A percentile compares a stretch with the other conserved stretches of the same genome.
Conservation (phyloP, 2,797 vertebrate species). For the Mormyrus proboscirostris region DNA sequence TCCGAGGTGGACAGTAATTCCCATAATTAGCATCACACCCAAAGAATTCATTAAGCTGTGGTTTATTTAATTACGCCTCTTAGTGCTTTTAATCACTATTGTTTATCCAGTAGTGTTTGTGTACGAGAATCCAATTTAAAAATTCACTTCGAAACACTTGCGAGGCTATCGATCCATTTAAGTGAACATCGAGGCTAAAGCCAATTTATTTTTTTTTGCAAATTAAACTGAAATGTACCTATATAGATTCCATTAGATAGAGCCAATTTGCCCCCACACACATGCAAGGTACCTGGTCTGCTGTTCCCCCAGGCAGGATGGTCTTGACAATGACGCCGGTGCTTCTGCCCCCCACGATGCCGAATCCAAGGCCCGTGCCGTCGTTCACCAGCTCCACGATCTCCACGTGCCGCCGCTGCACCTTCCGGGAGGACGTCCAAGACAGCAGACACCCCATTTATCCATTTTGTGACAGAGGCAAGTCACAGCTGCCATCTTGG, state of each 20-base stretch:
- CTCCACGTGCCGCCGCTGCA: conserved; percentile 87
- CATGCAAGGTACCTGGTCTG: conserved; percentile 75
- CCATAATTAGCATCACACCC: neutral
- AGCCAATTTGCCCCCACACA: neutral
- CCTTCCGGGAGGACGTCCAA: conserved; percentile 36
- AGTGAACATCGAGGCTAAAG: neutral
- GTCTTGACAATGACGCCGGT: conserved; percentile 96
- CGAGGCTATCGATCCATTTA: neutral
- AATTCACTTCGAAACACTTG: neutral
- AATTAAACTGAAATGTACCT: neutral
- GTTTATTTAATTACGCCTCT: neutral
- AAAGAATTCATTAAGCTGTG: neutral
- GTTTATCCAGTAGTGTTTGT: neutral
- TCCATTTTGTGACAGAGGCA: neutral
- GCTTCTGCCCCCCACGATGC: conserved; percentile 91
- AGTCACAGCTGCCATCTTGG: neutral
- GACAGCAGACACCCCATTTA: neutral
- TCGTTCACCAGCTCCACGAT: conserved; percentile 92
- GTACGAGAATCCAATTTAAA: neutral
- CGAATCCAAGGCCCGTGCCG: conserved; percentile 91
- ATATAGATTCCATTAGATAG: neutral
- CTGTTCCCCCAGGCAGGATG: conserved; percentile 89
- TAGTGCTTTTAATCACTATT: conserved; percentile 4
- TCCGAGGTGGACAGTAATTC: neutral
- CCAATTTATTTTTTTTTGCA: neutral